phyloP scores from a whole-genome alignment of 2,888 invertebrate genomes.

The Drosophila mimica region DNA sequence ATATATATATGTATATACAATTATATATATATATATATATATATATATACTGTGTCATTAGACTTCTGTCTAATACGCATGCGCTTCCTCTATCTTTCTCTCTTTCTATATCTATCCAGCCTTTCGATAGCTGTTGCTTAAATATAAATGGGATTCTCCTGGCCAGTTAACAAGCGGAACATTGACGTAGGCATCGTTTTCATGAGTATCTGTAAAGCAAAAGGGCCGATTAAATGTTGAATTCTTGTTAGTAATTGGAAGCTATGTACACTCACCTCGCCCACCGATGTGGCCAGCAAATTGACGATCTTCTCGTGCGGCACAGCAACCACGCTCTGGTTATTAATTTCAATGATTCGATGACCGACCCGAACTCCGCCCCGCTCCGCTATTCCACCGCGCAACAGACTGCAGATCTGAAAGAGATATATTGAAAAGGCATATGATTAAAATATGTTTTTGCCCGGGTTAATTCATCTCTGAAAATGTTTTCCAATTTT shows the following conservation, averaged over 20 bases:
- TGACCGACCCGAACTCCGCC: slow-evolving; percentile 99
- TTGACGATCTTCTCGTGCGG: slow-evolving; percentile 99
- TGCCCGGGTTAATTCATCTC: neutral
- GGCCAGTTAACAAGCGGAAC: slow-evolving; percentile 99
- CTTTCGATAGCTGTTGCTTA: slow-evolving; percentile 85
- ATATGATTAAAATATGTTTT: neutral
- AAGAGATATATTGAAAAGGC: neutral
- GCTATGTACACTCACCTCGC: slow-evolving; percentile 91
- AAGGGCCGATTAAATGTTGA: neutral
- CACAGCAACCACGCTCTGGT: slow-evolving; percentile 99
- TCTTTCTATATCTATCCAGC: neutral
- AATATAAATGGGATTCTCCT: slow-evolving; percentile 99
- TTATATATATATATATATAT: slow-evolving; percentile 35
- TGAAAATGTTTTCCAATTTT: neutral
- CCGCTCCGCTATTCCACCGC: slow-evolving; percentile 99
- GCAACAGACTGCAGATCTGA: slow-evolving; percentile 98
- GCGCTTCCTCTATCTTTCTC: slow-evolving; percentile 2
- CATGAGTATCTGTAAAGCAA: slow-evolving; percentile 94
- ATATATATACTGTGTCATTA: slow-evolving; percentile 29
- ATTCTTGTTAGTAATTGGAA: too few species aligned
- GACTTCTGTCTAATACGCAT: slow-evolving; percentile 37
- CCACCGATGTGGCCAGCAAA: slow-evolving; percentile 98
- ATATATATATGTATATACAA: slow-evolving; percentile 25
- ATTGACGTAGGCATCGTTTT: slow-evolving; percentile 99
- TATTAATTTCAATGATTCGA: slow-evolving; percentile 99